Base-by-base conservation (phyloP, 1,140 invertebrate genomes). In the Listronotus bonariensis region DNA sequence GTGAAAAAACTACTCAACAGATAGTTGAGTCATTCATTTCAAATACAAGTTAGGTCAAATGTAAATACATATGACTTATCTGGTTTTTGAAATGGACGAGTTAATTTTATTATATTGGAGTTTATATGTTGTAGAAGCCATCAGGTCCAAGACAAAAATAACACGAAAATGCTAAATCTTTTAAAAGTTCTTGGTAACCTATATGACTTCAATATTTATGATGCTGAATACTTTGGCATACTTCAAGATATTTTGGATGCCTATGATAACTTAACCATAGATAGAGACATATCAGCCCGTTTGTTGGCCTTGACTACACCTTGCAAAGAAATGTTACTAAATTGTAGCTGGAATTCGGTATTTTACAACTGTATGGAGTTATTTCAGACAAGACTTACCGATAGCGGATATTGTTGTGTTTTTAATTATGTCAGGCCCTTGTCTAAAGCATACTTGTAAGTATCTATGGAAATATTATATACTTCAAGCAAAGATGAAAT, bases 321-420 rank as follows among this genome's bases (percentile, higher is more conserved):
- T 0, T 87, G 85, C 69, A 72, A 76, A 0, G 77, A 82, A 6
- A 77, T 84, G 63, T 38, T 86, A 6, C 10, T 79, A 0, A 74
- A 68, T 36, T 87, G 85, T 64, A 42, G 53, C 0, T 86, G 84
- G 80, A 74, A 69, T 1, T 78, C 78, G 0, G 42, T 68, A 11
- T 11, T 68, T 8, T 64, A 73, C 0, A 59, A 82, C 49, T 87
- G 85, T 58, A 69, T 69, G 0, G 68, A 77, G 0, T 57, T 84
- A 9, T 86, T 86, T 68, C 12, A 54, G 0, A 72, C 79, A 4
- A 78, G 80, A 8, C 78, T 79, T 6, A 86, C 85, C 1, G 77
- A 79, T n/a, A 79, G 80, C 14, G 85, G 86, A 17, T 83, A 79
- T 65, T 87, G 85, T 71, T 87, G 86, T 58, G 74, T 79, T 4